Evolutionary conservation across 1,140 invertebrate species (phyloP), one percentile per base, ranked within the genome.

Genomic region (Cyclina sinensis): DNA sequence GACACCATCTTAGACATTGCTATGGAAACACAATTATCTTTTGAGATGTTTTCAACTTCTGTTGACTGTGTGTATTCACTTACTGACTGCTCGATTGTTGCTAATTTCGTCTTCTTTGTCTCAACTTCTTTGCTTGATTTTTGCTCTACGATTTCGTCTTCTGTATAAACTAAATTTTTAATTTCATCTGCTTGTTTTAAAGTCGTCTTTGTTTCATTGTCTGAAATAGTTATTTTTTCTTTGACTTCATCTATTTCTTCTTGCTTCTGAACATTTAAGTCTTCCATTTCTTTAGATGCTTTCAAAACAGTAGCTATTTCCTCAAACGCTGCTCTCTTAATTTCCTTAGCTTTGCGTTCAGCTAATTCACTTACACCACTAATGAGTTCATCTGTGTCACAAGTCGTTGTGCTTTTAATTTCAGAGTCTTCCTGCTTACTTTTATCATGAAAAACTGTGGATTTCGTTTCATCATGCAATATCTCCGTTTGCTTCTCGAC

Each of bases 341-440:
- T 78, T 51, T 78, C 46, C 48, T 78, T 43, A 30, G 48, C 74
- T 18, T 48, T 78, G 5, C 0, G 1, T 78, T 78, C 74, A 32
- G 74, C 74, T 35, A 78, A 57, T 51, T 54, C 27, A 35, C 35
- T 37, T 18, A 78, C 54, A 21, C 21, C 11, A 30, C 51, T 39
- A 5, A n/a, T 51, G 11, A 27, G 14, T 54, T 78, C 74, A 78
- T 5, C 35, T 14, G 0, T 35, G 18, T 70, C 65, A 70, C 35
- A 37, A 37, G 5, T 16, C 16, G n/a, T n/a, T 37, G 35, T 32
- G 1, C 1, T 30, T 65, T 21, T 18, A 37, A 4, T 39, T 37
- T 70, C 35, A 70, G 65, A 39, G 14, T 27, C 4, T 62, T 4
- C 27, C 43, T 43, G 4, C 14, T 4, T 14, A 11, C 27, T 27